Evolutionary conservation across 2,888 invertebrate species (phyloP), one percentile per base, ranked within the genome.

Genomic region (Cantharis rufa): DNA sequence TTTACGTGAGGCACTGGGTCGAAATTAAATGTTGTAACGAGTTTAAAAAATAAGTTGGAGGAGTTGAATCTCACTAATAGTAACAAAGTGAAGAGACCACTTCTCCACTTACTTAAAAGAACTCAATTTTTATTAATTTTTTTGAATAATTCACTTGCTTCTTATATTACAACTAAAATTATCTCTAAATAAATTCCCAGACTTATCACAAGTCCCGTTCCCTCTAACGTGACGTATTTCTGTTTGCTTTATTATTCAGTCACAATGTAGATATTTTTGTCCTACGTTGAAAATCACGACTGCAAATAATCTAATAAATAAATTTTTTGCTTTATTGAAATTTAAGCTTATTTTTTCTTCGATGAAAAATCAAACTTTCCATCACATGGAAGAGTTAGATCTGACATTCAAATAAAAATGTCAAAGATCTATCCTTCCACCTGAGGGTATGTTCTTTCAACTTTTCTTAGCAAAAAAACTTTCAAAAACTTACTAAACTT

Each of bases 31-130:
- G 78, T 61, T 48, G 76, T 7, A 62, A 62, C 28, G 74, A 80
- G 82, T 82, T 81, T 79, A 80, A 79, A 84, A 84, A 82, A 82
- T 83, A 83, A 84, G 83, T 83, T 86, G 87, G 87, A 88, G 88
- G 87, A 88, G 88, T 88, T 87, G 88, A 88, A 88, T 88, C 88
- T 88, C 88, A 88, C 88, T 87, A 82, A 81, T 82, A 81, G 75
- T 80, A 84, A 83, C 82, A 84, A 85, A 87, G 88, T 86, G 85
- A 87, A 85, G 87, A 87, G 87, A 87, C 87, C 86, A 88, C 87
- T 88, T 85, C 87, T 87, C 88, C 87, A 87, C 88, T 87, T 86
- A 83, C 80, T 82, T 81, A 79, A 79, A 71, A 77, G 78, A 82
- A 83, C 82, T 82, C 74, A 71, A 69, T 48, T 69, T 15, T 15